phyloP scores from a whole-genome alignment of 2,113 vertebrate species.

The Corynorhinus townsendii region DNA sequence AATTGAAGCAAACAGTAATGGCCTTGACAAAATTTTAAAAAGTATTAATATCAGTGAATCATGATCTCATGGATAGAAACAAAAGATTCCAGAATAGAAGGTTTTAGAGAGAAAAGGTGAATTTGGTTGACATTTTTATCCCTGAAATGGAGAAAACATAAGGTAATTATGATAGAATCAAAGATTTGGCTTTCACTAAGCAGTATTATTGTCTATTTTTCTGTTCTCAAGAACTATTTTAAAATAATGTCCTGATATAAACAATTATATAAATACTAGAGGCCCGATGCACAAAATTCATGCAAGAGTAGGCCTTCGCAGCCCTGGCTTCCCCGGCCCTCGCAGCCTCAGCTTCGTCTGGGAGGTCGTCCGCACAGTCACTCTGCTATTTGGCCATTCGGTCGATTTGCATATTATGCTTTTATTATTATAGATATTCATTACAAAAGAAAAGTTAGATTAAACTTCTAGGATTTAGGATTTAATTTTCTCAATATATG shows the following conservation, averaged over 20 bases:
- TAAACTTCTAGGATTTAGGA: background rate
- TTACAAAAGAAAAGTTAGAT: background rate
- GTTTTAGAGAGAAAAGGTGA: background rate
- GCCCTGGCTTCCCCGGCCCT: too few relatives aligned
- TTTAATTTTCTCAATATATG: background rate
- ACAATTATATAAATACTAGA: background rate
- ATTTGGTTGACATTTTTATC: background rate
- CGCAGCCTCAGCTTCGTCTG: too few relatives aligned
- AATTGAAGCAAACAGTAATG: background rate
- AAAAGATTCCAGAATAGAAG: background rate
- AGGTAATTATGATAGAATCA: constrained; percentile 1
- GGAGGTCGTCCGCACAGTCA: too few relatives aligned
- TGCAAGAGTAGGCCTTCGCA: too few relatives aligned
- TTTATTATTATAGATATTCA: background rate
- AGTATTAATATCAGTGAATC: background rate
- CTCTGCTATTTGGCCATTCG: too few relatives aligned
- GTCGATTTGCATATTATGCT: too few relatives aligned
- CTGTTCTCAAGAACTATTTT: background rate
- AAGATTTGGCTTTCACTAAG: background rate
- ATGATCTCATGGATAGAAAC: background rate
- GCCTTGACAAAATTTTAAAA: background rate
- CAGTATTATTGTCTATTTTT: background rate
- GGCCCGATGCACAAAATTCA: too few relatives aligned
- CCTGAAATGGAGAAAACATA: background rate
- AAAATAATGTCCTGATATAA: background rate